Evolutionary conservation across 2,797 vertebrate genomes (phyloP).

Genomic region (Merluccius polli): DNA sequence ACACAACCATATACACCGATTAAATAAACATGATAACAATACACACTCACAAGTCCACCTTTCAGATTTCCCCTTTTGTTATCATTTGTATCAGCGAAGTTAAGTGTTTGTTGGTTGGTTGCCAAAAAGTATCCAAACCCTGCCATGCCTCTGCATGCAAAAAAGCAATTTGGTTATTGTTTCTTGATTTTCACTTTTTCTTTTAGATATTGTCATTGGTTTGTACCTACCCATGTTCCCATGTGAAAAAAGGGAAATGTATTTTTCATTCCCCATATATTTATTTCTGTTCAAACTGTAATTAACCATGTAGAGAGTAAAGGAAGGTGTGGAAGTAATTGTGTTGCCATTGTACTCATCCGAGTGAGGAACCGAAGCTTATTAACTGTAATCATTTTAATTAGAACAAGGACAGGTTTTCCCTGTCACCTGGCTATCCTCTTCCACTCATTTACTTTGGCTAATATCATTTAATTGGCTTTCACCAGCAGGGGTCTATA

Average conservation of each 20-base stretch:
- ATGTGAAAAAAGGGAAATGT: neutral
- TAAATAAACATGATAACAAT: neutral
- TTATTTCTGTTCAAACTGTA: constrained; percentile 12
- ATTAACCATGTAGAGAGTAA: constrained; percentile 24
- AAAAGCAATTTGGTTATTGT: neutral
- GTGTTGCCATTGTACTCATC: constrained; percentile 24
- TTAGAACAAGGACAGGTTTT: constrained; percentile 35
- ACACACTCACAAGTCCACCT: too few relatives aligned
- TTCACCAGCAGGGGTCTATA: constrained; percentile 18
- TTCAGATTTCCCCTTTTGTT: constrained; percentile 45
- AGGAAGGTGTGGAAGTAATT: constrained; percentile 24
- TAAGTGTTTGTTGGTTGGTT: neutral
- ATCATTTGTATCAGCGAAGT: neutral
- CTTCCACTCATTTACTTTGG: constrained; percentile 28
- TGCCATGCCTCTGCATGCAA: neutral
- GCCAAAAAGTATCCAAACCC: neutral
- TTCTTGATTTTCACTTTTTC: neutral
- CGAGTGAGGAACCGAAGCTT: constrained; percentile 29
- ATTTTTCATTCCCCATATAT: constrained; percentile 16
- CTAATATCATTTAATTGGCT: constrained; percentile 39
- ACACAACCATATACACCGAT: neutral
- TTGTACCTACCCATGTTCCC: neutral
- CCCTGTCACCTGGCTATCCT: constrained; percentile 27
- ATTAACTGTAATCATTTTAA: constrained; percentile 44
- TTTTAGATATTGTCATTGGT: too few relatives aligned